phyloP scores from a whole-genome alignment of 2,113 vertebrate genomes.

The Amia ocellicauda region DNA sequence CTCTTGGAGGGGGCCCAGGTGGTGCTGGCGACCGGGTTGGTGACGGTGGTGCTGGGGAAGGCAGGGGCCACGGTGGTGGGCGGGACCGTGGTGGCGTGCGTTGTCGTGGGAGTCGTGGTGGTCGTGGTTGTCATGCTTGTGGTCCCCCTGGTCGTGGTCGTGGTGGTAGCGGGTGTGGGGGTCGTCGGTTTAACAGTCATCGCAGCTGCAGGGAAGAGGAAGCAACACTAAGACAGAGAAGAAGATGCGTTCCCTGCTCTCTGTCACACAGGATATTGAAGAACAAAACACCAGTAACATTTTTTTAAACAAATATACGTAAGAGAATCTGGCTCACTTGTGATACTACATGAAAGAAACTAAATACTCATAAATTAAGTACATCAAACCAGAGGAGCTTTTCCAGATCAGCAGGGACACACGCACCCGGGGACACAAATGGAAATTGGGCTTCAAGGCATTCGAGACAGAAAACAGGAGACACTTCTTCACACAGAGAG shows the following conservation, averaged over 20 bases:
- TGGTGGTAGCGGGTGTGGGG: constrained; percentile 34
- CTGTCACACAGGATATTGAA: background rate
- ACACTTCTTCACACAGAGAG: too few species aligned
- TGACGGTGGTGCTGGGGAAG: constrained; percentile 22
- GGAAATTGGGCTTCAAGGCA: too few species aligned
- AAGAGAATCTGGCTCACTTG: too few species aligned
- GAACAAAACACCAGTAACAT: too few species aligned
- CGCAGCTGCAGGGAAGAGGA: constrained; percentile 14
- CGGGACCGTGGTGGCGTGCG: constrained; percentile 19
- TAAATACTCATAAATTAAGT: too few species aligned
- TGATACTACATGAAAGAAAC: too few species aligned
- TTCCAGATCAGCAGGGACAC: too few species aligned
- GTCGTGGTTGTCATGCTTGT: background rate
- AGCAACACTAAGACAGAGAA: background rate
- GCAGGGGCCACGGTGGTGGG: constrained; percentile 20
- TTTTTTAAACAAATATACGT: too few species aligned
- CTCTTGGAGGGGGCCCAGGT: constrained; percentile 35
- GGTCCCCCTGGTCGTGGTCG: constrained; percentile 11
- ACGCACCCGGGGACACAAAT: too few species aligned
- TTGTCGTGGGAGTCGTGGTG: constrained; percentile 4
- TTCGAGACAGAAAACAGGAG: too few species aligned
- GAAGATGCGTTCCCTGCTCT: background rate
- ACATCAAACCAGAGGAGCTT: too few species aligned
- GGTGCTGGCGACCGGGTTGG: constrained; percentile 20
- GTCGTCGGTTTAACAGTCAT: constrained; percentile 52